Conservation (phyloP, 2,113 vertebrate species). For the Numenius arquata region DNA sequence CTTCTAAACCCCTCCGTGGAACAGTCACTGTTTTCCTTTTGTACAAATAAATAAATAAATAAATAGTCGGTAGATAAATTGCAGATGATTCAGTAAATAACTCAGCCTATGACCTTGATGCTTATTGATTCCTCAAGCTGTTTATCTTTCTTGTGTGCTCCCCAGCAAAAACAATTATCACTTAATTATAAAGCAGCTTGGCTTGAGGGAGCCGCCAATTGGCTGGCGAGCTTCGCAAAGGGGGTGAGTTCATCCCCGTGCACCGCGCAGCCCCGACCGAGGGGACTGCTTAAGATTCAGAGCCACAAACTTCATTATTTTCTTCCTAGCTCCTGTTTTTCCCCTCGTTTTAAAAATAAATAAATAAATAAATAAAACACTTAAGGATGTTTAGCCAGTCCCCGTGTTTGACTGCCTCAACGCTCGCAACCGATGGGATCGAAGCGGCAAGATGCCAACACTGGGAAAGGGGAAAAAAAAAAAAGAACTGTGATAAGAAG, state of each 20-base stretch:
- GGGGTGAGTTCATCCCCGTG: conserved; percentile 68
- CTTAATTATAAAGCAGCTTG: conserved; percentile 82
- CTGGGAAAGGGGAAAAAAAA: neutral
- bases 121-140: conserved; percentile 80
- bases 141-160: conserved; percentile 77
- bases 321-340: conserved; percentile 41
- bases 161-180: conserved; percentile 79
- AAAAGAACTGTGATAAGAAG: neutral
- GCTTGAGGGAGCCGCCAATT: conserved; percentile 70
- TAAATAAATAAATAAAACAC: neutral
- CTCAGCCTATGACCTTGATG: conserved; percentile 80
- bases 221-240: conserved; percentile 58
- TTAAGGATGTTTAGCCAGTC: conserved; percentile 57
- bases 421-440: neutral
- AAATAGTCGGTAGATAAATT: conserved; percentile 74
- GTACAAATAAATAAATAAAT: neutral
- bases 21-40: conserved; percentile 43
- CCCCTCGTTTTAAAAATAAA: conserved; percentile 41
- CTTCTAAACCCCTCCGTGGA: conserved; percentile 30
- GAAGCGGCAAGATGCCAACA: neutral
- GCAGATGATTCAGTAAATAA: conserved; percentile 76
- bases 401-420: neutral
- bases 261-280: conserved; percentile 52
- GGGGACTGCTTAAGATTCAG: conserved; percentile 72
- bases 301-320: conserved; percentile 72